Evolutionary conservation across 2,888 invertebrate genomes (phyloP).

Genomic region (Drosophila leonis): DNA sequence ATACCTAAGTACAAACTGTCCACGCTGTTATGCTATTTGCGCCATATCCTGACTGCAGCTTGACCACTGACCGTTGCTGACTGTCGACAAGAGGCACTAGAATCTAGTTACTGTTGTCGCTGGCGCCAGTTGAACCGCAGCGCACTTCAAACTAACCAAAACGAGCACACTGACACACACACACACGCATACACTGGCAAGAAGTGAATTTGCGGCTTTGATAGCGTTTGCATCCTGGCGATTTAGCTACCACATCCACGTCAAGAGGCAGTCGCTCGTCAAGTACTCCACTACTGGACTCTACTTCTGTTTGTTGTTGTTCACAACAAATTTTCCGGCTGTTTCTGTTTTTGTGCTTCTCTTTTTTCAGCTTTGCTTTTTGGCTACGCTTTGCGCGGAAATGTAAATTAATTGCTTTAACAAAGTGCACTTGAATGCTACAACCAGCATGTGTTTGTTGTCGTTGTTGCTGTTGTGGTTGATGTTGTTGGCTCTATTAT

Average conservation of each 20-base stretch:
- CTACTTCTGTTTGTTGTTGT: slow-evolving; percentile 44
- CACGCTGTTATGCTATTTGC: slow-evolving; percentile 25
- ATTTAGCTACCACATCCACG: slow-evolving; percentile 47
- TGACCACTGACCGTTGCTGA: slow-evolving; percentile 37
- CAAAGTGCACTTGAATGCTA: slow-evolving; percentile 75
- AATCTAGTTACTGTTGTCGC: slow-evolving; percentile 68
- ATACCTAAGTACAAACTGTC: slow-evolving; percentile 9
- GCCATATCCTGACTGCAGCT: slow-evolving; percentile 20
- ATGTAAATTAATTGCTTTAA: slow-evolving; percentile 80
- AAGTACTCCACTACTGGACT: slow-evolving; percentile 48
- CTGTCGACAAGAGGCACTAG: slow-evolving; percentile 60
- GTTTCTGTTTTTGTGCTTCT: slow-evolving; percentile 22
- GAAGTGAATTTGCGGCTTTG: slow-evolving; percentile 54
- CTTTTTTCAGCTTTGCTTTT: slow-evolving; percentile 39
- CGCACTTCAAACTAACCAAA: slow-evolving; percentile 61
- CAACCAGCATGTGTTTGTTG: slow-evolving; percentile 50
- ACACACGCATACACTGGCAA: slow-evolving; percentile 13
- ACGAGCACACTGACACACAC: slow-evolving; percentile 23
- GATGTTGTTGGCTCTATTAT: neutral
- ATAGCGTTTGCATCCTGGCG: slow-evolving; percentile 53
- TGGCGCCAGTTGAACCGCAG: slow-evolving; percentile 52
- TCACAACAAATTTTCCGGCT: slow-evolving; percentile 20
- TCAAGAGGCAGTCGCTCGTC: slow-evolving; percentile 67
- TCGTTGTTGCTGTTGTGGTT: slow-evolving; percentile 13
- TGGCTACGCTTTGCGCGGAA: slow-evolving; percentile 69